Evolutionary conservation across 2,888 invertebrate species (phyloP).

Genomic region (Deilephila porcellus): DNA sequence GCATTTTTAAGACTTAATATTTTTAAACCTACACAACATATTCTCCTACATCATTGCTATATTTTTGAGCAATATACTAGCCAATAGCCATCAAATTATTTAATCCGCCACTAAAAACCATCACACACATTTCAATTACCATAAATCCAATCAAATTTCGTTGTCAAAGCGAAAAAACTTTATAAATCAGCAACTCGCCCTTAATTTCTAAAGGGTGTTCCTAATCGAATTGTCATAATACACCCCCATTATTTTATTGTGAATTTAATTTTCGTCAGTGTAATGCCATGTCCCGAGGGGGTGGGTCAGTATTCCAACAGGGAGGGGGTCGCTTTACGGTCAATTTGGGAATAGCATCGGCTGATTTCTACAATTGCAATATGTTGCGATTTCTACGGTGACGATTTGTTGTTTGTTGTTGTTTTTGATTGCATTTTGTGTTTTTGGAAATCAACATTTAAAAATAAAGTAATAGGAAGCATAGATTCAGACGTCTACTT

Average conservation of each 20-base stretch:
- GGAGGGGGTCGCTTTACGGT: slow-evolving; percentile 53
- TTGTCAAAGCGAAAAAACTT: slow-evolving; percentile 34
- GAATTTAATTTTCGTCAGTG: slow-evolving; percentile 70
- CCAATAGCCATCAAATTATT: no score
- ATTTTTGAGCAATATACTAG: no score
- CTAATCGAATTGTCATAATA: slow-evolving; percentile 67
- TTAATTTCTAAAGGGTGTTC: slow-evolving; percentile 36
- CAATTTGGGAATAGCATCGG: slow-evolving; percentile 56
- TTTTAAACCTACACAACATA: no score
- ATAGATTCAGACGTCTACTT: no score
- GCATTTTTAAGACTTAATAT: no score
- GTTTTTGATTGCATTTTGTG: slow-evolving; percentile 23
- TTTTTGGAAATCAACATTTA: background rate
- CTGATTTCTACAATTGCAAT: slow-evolving; percentile 43
- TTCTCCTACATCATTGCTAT: no score
- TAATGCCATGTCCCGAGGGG: slow-evolving; percentile 60
- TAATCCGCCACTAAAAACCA: slow-evolving; percentile 13
- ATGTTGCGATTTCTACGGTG: slow-evolving; percentile 52
- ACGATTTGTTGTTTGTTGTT: no score
- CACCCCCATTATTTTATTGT: slow-evolving; percentile 74
- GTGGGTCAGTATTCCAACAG: slow-evolving; percentile 26
- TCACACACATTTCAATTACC: slow-evolving; percentile 33
- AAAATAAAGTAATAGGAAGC: no score
- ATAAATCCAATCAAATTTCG: slow-evolving; percentile 40
- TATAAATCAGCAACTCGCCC: slow-evolving; percentile 28